A percentile compares a stretch with the other conserved stretches of the same genome.
Conservation (phyloP, 2,113 vertebrate species). For the Pomatorhinus ruficollis region DNA sequence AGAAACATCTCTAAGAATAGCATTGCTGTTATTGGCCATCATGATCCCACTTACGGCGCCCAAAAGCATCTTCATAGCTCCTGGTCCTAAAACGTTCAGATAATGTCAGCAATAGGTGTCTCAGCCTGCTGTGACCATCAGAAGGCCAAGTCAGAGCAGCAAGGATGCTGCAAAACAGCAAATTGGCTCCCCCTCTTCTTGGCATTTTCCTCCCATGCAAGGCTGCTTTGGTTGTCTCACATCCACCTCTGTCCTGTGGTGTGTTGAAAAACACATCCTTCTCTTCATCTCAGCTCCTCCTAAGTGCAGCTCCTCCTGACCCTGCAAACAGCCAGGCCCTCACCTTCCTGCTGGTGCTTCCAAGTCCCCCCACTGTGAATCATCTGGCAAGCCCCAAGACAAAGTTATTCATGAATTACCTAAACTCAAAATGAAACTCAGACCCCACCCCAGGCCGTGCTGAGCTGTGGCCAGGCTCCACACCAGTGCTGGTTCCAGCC, state of each 20-base stretch:
- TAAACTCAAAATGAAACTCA: neutral
- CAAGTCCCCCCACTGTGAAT: neutral
- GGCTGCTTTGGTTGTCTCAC: neutral
- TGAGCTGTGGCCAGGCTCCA: neutral
- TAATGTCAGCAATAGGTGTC: neutral
- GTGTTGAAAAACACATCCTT: neutral
- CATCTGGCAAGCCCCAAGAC: neutral
- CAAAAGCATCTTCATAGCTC: neutral
- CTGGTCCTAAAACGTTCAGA: neutral
- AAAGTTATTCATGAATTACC: neutral
- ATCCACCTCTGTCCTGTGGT: neutral
- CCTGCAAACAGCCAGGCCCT: neutral
- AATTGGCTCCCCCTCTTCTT: neutral
- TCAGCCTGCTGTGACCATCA: neutral
- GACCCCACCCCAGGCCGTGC: fast-evolving
- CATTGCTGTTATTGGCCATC: neutral
- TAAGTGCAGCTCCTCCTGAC: neutral
- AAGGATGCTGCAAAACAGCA: neutral
- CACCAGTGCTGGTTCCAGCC: neutral
- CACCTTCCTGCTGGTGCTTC: neutral
- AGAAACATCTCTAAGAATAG: neutral
- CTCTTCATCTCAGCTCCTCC: neutral
- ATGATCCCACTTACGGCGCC: neutral
- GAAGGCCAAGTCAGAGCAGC: neutral
- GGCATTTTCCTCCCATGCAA: neutral